Conservation (phyloP, 2,888 invertebrate species). For the Prosopocoilus inquinatus region DNA sequence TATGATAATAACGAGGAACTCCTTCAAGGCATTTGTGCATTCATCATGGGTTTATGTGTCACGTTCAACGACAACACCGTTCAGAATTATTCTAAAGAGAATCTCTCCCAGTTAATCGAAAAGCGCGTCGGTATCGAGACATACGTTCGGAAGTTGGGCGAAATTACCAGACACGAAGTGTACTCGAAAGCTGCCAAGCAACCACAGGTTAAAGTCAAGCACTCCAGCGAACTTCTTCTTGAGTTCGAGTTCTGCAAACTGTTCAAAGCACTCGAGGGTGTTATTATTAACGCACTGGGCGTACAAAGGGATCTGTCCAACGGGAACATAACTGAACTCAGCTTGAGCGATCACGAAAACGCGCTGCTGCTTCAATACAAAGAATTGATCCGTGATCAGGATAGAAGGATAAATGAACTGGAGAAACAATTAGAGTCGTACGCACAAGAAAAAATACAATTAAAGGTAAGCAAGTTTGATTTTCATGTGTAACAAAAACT, state of each 20-base stretch:
- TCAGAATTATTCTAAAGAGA: conserved; percentile 71
- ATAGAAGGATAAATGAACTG: conserved; percentile 63
- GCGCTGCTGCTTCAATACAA: conserved; percentile 75
- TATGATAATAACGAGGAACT: conserved; percentile 89
- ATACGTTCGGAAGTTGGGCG: conserved; percentile 80
- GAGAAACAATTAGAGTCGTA: conserved; percentile 37
- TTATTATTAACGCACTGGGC: conserved; percentile 56
- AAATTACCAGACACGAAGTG: conserved; percentile 84
- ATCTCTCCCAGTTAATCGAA: conserved; percentile 78
- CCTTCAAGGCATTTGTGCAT: conserved; percentile 70
- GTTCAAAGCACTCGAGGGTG: conserved; percentile 74
- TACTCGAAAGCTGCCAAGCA: conserved; percentile 92
- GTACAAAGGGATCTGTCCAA: conserved; percentile 51
- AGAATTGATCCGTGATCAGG: conserved; percentile 87
- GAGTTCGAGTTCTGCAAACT: conserved; percentile 95
- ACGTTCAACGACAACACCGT: conserved; percentile 84
- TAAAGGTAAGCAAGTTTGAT: conserved; percentile 46
- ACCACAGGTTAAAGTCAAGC: conserved; percentile 80
- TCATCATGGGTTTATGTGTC: conserved; percentile 89
- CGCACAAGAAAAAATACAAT: conserved; percentile 42
- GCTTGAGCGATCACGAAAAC: conserved; percentile 53
- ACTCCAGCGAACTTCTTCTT: conserved; percentile 75
- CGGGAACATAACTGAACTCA: conserved; percentile 53
- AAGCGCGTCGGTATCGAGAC: conserved; percentile 89
- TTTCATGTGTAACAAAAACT: no score